phyloP scores from a whole-genome alignment of 2,888 invertebrate genomes.

The Thyatira batis region DNA sequence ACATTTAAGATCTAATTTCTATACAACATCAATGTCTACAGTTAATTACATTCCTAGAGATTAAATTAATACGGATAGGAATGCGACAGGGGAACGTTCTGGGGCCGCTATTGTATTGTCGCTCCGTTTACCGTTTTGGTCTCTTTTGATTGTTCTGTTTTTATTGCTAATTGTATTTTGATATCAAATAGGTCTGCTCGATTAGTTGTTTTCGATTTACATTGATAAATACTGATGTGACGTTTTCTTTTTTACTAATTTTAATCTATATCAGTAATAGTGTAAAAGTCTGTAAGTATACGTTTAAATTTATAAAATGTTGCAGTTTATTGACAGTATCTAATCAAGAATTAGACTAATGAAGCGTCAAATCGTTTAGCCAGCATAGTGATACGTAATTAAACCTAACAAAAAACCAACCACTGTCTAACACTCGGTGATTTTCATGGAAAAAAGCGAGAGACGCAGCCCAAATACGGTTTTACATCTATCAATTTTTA shows the following conservation, averaged over 20 bases:
- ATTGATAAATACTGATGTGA: slow-evolving; percentile 10
- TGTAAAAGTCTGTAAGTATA: neutral
- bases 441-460: slow-evolving; percentile 8
- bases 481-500: slow-evolving; percentile 79
- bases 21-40: slow-evolving; percentile 3
- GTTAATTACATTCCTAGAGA: slow-evolving; percentile 39
- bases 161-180: slow-evolving; percentile 29
- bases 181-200: slow-evolving; percentile 23
- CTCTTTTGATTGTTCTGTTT: slow-evolving; percentile 32
- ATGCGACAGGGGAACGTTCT: slow-evolving; percentile 20
- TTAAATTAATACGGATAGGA: slow-evolving; percentile 37
- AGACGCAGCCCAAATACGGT: slow-evolving; percentile 29
- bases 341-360: neutral
- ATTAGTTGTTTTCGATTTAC: slow-evolving; percentile 25
- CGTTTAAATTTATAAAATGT: neutral
- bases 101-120: slow-evolving; percentile 35
- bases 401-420: neutral
- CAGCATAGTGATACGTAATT: neutral
- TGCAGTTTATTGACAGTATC: neutral
- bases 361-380: neutral
- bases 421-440: neutral
- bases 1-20: slow-evolving; percentile 1
- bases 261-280: neutral
- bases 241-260: no score
- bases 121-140: slow-evolving; percentile 27